Percentiles rank a stretch among this genome's conserved stretches.
These are phyloP conservation scores for Euura lappo DNA, from an alignment of 1,140 invertebrate species.

Conservation along the genomic window DNA sequence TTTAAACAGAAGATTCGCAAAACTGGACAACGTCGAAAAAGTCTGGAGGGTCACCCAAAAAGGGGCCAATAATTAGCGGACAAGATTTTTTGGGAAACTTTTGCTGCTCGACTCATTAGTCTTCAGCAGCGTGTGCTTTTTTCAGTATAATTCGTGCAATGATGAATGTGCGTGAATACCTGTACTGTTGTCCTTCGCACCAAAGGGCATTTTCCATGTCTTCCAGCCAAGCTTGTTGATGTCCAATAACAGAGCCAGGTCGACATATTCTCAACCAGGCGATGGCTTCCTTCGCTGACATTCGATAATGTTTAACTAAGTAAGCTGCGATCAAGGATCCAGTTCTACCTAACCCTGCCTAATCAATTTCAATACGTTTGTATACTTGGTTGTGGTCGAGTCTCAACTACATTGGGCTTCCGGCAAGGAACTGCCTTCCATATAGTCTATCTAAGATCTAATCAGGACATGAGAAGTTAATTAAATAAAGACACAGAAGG, in stretches of 20 bases:
- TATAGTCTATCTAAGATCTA: too few species aligned
- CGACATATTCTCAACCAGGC: conserved; percentile 84
- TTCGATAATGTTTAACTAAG: conserved; percentile 82
- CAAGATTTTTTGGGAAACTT: conserved; percentile 9
- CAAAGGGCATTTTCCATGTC: conserved; percentile 60
- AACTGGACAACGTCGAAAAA: not conserved
- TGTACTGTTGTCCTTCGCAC: conserved; percentile 56
- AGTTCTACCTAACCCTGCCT: conserved; percentile 84
- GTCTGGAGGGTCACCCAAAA: not conserved
- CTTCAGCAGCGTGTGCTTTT: not conserved
- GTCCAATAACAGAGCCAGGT: conserved; percentile 83
- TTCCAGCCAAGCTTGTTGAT: conserved; percentile 82
- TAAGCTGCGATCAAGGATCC: conserved; percentile 84
- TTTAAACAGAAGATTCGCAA: too few species aligned
- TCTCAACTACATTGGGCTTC: not conserved
- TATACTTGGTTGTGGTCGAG: conserved; percentile 3
- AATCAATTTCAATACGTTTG: conserved; percentile 13
- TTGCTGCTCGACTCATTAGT: too few species aligned
- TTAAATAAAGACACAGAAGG: too few species aligned
- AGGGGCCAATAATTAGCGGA: conserved; percentile 12
- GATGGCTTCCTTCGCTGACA: conserved; percentile 83
- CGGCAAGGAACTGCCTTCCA: not conserved
- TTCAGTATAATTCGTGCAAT: not conserved
- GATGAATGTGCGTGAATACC: conserved; percentile 38
- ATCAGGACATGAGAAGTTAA: too few species aligned